Conservation (phyloP, 2,113 vertebrate species). For the Petroica traversi region DNA sequence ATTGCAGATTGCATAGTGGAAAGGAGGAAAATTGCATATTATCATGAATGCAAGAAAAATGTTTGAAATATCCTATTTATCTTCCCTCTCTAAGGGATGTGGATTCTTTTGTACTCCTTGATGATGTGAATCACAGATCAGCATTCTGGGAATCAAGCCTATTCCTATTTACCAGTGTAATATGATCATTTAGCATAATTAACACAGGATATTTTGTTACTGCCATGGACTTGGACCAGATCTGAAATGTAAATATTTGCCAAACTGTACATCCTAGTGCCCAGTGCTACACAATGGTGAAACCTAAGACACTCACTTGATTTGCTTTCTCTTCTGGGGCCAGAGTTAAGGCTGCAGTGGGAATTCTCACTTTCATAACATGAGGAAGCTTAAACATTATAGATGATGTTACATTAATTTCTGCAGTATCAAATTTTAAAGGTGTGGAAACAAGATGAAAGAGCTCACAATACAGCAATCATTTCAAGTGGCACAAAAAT, state of each 20-base stretch:
- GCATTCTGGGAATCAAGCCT: neutral
- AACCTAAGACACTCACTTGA: neutral
- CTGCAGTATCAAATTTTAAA: constrained; percentile 12
- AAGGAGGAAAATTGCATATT: neutral
- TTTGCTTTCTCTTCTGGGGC: neutral
- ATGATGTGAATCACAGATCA: neutral
- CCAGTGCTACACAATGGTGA: neutral
- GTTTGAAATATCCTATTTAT: neutral
- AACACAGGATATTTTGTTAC: neutral
- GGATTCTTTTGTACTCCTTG: neutral
- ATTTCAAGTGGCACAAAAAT: neutral
- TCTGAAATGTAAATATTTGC: constrained; percentile 20
- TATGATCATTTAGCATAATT: constrained; percentile 10
- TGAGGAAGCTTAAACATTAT: neutral
- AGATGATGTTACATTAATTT: constrained; percentile 8
- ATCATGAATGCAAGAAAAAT: neutral
- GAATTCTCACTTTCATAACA: constrained; percentile 43
- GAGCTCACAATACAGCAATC: neutral
- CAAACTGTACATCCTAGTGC: neutral
- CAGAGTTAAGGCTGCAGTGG: neutral
- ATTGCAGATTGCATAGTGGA: neutral
- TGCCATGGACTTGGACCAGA: neutral
- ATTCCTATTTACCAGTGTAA: neutral
- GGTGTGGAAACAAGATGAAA: constrained; percentile 6
- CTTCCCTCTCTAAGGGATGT: neutral